These are phyloP conservation scores for Dasypolia templi DNA, from an alignment of 2,888 invertebrate genomes.

Conservation along the genomic window DNA sequence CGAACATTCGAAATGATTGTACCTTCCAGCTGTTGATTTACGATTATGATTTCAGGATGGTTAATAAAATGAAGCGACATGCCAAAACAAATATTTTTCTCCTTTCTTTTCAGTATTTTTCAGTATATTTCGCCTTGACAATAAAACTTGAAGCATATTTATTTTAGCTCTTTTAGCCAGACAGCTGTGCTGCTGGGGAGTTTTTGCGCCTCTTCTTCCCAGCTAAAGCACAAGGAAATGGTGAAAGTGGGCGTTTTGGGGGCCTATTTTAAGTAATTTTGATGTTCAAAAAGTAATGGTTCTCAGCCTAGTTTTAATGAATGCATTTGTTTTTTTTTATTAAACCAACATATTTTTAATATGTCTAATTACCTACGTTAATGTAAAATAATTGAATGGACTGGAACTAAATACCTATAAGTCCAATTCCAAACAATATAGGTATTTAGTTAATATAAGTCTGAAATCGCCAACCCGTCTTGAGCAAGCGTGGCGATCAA, in stretches of 20 bases:
- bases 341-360: not conserved
- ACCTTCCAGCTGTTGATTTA: slow-evolving; percentile 14
- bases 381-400: not conserved
- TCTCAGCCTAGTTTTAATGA: not conserved
- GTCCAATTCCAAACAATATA: no score
- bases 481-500: no score
- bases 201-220: not conserved
- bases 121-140: not conserved
- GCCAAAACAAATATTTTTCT: not conserved
- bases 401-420: no score
- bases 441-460: not conserved
- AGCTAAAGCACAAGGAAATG: not conserved
- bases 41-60: not conserved
- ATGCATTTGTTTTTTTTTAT: not conserved
- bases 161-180: not conserved
- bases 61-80: not conserved
- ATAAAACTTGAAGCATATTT: not conserved
- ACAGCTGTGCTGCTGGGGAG: not conserved
- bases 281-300: not conserved
- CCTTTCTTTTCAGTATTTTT: not conserved
- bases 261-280: not conserved
- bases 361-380: not conserved
- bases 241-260: not conserved
- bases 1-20: slow-evolving; percentile 40
- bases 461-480: not conserved